Evolutionary conservation across 2,888 invertebrate genomes (phyloP), one percentile per base, ranked within the genome.

Genomic region (Mimachlamys varia): DNA sequence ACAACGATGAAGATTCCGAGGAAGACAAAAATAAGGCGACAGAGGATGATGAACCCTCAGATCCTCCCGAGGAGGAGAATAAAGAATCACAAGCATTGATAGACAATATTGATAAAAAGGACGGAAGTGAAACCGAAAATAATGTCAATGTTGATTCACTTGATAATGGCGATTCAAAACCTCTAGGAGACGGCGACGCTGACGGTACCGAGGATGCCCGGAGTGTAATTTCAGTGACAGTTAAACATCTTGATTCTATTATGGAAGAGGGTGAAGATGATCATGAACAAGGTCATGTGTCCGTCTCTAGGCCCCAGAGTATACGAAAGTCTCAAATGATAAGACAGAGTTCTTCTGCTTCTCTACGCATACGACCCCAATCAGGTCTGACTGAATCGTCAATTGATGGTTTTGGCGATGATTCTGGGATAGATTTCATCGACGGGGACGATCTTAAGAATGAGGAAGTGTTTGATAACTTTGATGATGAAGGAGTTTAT

Each of bases 341-440:
- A 12, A 76, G 93, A 38, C 93, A 93, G 90, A 91, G 92, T 88
- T 93, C 93, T 19, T 89, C 93, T 10, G 91, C 92, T 44, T 93
- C 93, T 15, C 55, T 93, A 12, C 92, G 91, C 50, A 89, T 88
- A 12, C 88, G 89, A 22, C 90, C 91, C 2, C 90, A 87, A 27
- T 90, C 91, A 19, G 58, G 87, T 19, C 53, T 89, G 37, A 91
- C 92, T 33, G 89, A 88, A 22, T 90, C 90, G 19, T 88, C 90
- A 49, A 62, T 58, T 37, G 90, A 90, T 12, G 92, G 91, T 37
- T 92, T 92, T 89, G 87, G 92, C 17, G 92, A 89, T 38, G 93
- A 93, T 90, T 93, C 93, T 17, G 92, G 93, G 4, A 89, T 92
- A 17, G 92, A 88, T 38, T 76, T 76, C 33, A 33, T 76, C 19